A percentile compares a stretch with the other conserved stretches of the same genome.
phyloP scores from a whole-genome alignment of 2,888 invertebrate genomes.

The Xylota sylvarum region DNA sequence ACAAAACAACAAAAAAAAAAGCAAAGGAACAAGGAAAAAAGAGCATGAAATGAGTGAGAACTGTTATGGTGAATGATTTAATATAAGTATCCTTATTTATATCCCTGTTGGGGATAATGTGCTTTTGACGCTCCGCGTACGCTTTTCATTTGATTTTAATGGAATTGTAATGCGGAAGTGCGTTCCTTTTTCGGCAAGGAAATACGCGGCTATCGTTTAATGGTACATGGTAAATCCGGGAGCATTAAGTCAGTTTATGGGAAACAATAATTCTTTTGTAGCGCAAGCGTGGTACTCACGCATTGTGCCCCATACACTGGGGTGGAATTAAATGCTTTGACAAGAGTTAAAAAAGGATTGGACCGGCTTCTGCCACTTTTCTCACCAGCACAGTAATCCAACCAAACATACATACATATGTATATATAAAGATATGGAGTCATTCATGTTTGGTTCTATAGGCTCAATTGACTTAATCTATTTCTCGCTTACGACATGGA shows the following conservation, averaged over 20 bases:
- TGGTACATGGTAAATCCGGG: background rate
- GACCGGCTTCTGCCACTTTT: no score
- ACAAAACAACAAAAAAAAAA: background rate
- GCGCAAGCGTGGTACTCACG: background rate
- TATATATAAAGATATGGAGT: no score
- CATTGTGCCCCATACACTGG: no score
- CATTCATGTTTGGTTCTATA: no score
- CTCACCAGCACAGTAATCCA: no score
- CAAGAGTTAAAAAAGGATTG: no score
- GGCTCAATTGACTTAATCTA: no score
- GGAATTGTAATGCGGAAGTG: background rate
- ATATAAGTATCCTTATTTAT: conserved; percentile 25
- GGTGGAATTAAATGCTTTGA: no score
- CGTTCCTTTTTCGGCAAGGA: background rate
- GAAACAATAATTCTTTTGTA: background rate
- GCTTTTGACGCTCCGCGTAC: conserved; percentile 7
- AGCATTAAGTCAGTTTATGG: background rate
- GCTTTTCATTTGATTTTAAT: conserved; percentile 20
- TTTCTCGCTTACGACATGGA: no score
- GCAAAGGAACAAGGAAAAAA: background rate
- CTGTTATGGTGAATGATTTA: conserved; percentile 43
- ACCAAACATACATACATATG: no score
- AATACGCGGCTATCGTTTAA: background rate
- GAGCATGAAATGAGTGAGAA: background rate
- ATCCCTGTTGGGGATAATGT: conserved; percentile 15